phyloP scores from a whole-genome alignment of 2,113 vertebrate species.

The Rallus limicola region DNA sequence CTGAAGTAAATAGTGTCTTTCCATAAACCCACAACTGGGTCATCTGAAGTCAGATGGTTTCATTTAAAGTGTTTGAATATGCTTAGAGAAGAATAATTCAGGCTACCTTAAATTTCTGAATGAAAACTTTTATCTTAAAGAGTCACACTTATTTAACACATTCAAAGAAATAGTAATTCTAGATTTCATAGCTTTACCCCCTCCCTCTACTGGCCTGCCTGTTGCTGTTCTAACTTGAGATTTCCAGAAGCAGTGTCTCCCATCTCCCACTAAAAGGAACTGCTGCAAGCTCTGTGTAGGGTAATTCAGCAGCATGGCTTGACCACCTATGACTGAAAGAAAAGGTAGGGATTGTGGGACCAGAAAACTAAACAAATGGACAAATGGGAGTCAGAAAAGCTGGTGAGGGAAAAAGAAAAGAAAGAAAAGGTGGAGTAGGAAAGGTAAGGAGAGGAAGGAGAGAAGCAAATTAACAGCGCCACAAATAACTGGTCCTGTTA shows the following conservation, averaged over 20 bases:
- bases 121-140: background rate
- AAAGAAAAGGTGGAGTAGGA: background rate
- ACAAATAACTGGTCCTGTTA: slow-evolving; percentile 1
- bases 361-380: slow-evolving; percentile 23
- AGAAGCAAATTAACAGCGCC: slow-evolving; percentile 62
- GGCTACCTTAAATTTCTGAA: background rate
- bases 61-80: background rate
- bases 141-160: background rate
- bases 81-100: background rate
- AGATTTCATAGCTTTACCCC: slow-evolving; percentile 58
- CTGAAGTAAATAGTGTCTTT: background rate
- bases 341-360: slow-evolving; percentile 57
- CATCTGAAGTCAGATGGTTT: background rate
- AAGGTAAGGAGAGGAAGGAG: slow-evolving; percentile 49
- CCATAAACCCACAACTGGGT: background rate
- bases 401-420: background rate
- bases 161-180: slow-evolving; percentile 4
- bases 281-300: slow-evolving; percentile 66
- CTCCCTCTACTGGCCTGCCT: slow-evolving; percentile 52
- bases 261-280: slow-evolving; percentile 72
- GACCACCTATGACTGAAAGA: slow-evolving; percentile 66
- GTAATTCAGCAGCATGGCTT: slow-evolving; percentile 62
- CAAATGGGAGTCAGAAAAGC: slow-evolving; percentile 12
- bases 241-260: slow-evolving; percentile 69
- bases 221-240: slow-evolving; percentile 65